A percentile compares a stretch with the other conserved stretches of the same genome.
Conservation (phyloP, 1,140 invertebrate species). For the Acyrthosiphon pisum region DNA sequence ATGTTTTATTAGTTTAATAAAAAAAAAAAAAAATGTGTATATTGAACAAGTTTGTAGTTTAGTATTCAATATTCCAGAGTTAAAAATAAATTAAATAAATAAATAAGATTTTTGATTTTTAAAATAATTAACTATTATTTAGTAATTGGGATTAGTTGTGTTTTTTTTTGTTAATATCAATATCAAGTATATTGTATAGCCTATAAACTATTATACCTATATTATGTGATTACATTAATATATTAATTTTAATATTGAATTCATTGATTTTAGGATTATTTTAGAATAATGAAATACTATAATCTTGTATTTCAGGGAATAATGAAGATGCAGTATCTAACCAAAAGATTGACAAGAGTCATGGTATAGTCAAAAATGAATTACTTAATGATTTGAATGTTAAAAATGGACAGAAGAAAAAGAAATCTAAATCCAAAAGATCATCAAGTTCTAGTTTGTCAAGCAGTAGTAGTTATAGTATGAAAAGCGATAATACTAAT, state of each 20-base stretch:
- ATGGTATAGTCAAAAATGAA: slow-evolving; percentile 21
- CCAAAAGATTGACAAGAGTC: background rate
- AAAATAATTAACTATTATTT: too few species aligned
- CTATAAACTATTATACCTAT: background rate
- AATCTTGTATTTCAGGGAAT: background rate
- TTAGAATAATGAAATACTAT: background rate
- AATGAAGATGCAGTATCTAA: background rate
- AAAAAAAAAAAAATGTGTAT: slow-evolving; percentile 21
- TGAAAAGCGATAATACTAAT: background rate
- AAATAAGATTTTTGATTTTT: background rate
- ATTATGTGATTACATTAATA: too few species aligned
- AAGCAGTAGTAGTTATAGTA: slow-evolving; percentile 39
- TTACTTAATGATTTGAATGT: background rate
- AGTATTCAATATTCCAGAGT: background rate
- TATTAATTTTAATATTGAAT: background rate
- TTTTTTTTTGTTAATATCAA: background rate
- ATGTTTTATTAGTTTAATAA: slow-evolving; percentile 30
- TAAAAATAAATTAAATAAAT: slow-evolving; percentile 5
- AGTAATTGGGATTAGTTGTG: too few species aligned
- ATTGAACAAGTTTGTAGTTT: slow-evolving; percentile 45
- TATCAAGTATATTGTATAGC: background rate
- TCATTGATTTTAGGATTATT: background rate
- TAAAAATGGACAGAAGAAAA: slow-evolving; percentile 34
- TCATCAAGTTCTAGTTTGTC: slow-evolving; percentile 35
- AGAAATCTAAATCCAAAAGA: slow-evolving; percentile 13